Conservation (phyloP, 2,888 invertebrate genomes). For the Caenorhabditis wallacei region DNA sequence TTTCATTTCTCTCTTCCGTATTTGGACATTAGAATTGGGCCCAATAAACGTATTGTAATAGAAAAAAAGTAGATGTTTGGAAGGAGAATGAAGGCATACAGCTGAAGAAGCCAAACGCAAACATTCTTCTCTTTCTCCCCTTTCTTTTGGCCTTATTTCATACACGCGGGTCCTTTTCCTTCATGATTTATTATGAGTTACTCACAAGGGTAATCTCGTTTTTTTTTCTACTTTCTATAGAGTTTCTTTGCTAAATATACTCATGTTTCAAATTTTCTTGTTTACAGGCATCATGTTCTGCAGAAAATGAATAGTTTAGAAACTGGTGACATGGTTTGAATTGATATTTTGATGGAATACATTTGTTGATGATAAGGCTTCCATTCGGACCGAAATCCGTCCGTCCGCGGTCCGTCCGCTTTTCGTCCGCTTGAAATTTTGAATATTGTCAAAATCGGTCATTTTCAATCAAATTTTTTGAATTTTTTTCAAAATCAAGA, state of each 20-base stretch:
- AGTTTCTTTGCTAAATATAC: constrained; percentile 29
- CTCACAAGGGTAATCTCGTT: constrained; percentile 40
- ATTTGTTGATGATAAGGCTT: too few species aligned
- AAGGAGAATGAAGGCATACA: not conserved
- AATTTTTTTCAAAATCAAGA: too few species aligned
- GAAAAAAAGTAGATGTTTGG: constrained; percentile 49
- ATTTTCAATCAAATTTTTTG: too few species aligned
- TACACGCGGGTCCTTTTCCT: constrained; percentile 53
- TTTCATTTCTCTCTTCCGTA: constrained; percentile 12
- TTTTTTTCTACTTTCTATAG: constrained; percentile 24
- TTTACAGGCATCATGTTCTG: not conserved
- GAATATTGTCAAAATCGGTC: too few species aligned
- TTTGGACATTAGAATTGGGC: constrained; percentile 33
- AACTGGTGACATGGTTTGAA: not conserved
- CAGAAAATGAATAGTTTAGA: constrained; percentile 4
- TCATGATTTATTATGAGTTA: constrained; percentile 62
- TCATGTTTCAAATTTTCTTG: constrained; percentile 35
- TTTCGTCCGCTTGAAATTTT: too few species aligned
- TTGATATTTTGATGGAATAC: not conserved
- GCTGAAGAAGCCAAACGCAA: constrained; percentile 32
- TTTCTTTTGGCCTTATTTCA: constrained; percentile 49
- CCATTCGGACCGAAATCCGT: too few species aligned
- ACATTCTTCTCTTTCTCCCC: constrained; percentile 27
- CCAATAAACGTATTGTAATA: constrained; percentile 55
- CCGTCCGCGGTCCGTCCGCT: too few species aligned